A percentile compares a stretch with the other conserved stretches of the same genome.
These are phyloP conservation scores for Eupristina koningsbergeri DNA, from an alignment of 1,140 invertebrate genomes.

Conservation along the genomic window DNA sequence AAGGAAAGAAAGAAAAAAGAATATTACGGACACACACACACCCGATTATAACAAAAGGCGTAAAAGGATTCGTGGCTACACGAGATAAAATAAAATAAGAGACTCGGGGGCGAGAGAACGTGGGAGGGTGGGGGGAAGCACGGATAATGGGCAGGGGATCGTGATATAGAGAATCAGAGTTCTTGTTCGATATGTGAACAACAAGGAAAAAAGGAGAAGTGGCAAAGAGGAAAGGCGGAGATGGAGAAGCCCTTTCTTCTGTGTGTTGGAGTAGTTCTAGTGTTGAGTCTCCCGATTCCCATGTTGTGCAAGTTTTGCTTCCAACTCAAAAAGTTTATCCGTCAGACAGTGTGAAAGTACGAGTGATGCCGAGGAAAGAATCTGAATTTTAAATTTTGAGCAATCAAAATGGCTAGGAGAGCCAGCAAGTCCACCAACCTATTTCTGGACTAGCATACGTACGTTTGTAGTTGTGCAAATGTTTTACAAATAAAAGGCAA, in stretches of 20 bases:
- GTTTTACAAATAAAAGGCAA: background rate
- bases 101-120: too few relatives aligned
- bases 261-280: background rate
- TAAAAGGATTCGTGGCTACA: slow-evolving; percentile 31
- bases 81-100: slow-evolving; percentile 32
- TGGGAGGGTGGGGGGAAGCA: too few relatives aligned
- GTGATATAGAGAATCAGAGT: too few relatives aligned
- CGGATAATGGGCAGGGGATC: slow-evolving; percentile 19
- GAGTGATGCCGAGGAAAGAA: background rate
- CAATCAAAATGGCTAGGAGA: background rate
- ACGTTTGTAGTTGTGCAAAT: background rate
- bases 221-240: slow-evolving; percentile 47
- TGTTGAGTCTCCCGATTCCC: background rate
- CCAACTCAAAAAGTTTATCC: background rate
- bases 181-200: slow-evolving; percentile 16
- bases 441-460: too few relatives aligned
- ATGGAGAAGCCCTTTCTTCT: slow-evolving; percentile 59
- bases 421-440: background rate
- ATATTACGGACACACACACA: slow-evolving; percentile 5
- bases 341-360: background rate
- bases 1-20: too few relatives aligned
- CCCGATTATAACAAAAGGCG: background rate
- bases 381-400: background rate
- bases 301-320: background rate
- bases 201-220: slow-evolving; percentile 10